These are phyloP conservation scores for Trinectes maculatus DNA, from an alignment of 2,113 vertebrate genomes.

Conservation along the genomic window DNA sequence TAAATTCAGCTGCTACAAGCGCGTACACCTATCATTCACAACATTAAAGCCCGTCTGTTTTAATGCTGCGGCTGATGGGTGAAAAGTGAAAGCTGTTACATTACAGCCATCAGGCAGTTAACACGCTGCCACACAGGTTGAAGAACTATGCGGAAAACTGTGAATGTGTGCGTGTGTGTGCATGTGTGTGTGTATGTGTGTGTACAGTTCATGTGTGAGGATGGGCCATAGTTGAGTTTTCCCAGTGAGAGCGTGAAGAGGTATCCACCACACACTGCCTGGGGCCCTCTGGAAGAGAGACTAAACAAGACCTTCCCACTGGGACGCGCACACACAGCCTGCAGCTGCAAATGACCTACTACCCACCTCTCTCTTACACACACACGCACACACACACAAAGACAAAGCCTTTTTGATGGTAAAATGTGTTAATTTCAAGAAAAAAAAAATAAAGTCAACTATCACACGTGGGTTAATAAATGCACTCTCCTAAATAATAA, in stretches of 20 bases:
- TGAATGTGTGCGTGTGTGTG: slow-evolving; percentile 14
- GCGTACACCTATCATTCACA: not conserved
- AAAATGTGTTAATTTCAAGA: slow-evolving; percentile 65
- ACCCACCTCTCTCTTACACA: slow-evolving; percentile 71
- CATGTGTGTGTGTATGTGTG: slow-evolving; percentile 27
- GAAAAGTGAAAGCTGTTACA: slow-evolving; percentile 13
- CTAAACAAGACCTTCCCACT: slow-evolving; percentile 90
- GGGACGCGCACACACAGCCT: slow-evolving; percentile 80
- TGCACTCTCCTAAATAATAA: slow-evolving; percentile 46
- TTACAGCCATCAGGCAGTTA: slow-evolving; percentile 55
- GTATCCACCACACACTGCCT: slow-evolving; percentile 87
- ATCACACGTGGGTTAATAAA: slow-evolving; percentile 53
- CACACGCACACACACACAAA: slow-evolving; percentile 36
- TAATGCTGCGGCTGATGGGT: not conserved
- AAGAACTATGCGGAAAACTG: slow-evolving; percentile 43
- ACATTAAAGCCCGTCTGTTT: too few species aligned
- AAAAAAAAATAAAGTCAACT: slow-evolving; percentile 43
- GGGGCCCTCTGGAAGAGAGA: slow-evolving; percentile 87
- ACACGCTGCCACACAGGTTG: slow-evolving; percentile 31
- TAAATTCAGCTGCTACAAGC: slow-evolving; percentile 41
- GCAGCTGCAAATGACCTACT: slow-evolving; percentile 87
- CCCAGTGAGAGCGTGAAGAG: slow-evolving; percentile 84
- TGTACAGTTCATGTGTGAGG: slow-evolving; percentile 24
- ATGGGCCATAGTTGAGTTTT: slow-evolving; percentile 77
- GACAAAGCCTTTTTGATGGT: slow-evolving; percentile 59